Base-by-base conservation (phyloP, 2,113 vertebrate genomes). In the Oriolus oriolus region DNA sequence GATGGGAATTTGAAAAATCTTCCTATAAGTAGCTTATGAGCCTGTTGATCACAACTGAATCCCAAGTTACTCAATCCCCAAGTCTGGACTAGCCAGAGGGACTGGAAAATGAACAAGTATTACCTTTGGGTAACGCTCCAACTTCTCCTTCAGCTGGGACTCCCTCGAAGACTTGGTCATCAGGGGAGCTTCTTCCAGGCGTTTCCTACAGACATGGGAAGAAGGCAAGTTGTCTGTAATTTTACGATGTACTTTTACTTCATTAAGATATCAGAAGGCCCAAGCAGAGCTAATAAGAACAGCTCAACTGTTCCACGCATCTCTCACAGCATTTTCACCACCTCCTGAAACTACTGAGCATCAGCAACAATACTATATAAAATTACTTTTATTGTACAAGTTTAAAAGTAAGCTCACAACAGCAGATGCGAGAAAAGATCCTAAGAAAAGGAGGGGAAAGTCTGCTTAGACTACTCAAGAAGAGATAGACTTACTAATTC, bases 111-210 rank as follows among this genome's bases (percentile, higher is more conserved):
- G 4, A 89, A 63, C 35, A 84, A 71, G 49, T 14, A n/a, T 5
- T 93, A 99, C 99, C 98, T 99, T 99, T 22, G 99, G 98, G 96
- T 99, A 99, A 79, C 98, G 97, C 60, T 98, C 97, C 80, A 99
- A 90, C 96, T 99, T 99, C 84, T 99, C 98, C 93, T 98, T 99
- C 95, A 97, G 96, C 95, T 98, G 99, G 13, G 98, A 76, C 82
- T 99, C 99, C 87, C 97, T 97, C 84, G 99, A 97, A 87, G 98
- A 96, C 93, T 98, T 98, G 52, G 99, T 99, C 97, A 99, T 97
- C 54, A 99, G 96, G 9, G 99, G 99, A 22, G 98, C 97, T 97
- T 99, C 99, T 85, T 99, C 99, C 77, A 99, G 94, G 6, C 94
- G 87, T 90, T 98, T 98, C 97, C 99, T 99, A 95, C 10, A 49